Conservation (phyloP, 2,888 invertebrate species). For the Mythimna albipuncta region DNA sequence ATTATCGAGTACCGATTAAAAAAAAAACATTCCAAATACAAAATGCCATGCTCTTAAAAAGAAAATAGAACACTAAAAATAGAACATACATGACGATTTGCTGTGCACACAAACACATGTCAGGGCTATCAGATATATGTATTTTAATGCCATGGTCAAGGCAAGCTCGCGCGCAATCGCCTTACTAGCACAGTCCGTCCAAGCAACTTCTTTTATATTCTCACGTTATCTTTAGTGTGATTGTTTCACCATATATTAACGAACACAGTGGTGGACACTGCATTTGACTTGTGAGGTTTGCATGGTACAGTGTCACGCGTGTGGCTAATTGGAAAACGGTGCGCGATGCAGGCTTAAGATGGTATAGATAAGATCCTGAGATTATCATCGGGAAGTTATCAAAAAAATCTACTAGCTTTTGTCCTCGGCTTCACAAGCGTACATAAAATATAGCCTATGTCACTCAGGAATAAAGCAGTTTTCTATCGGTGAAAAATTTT, state of each 20-base stretch:
- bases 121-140: constrained; percentile 77
- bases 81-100: constrained; percentile 83
- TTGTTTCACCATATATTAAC: constrained; percentile 51
- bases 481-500: not conserved
- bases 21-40: not conserved
- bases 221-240: constrained; percentile 71
- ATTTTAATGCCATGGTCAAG: constrained; percentile 86
- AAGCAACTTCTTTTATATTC: constrained; percentile 81
- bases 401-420: not conserved
- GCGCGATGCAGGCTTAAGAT: constrained; percentile 27
- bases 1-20: not conserved
- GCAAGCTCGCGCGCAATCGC: constrained; percentile 79
- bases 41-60: constrained; percentile 18
- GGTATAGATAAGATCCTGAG: constrained; percentile 28
- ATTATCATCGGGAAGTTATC: not conserved
- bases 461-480: too few relatives aligned
- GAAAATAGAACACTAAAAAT: constrained; percentile 43
- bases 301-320: constrained; percentile 34
- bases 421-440: too few relatives aligned
- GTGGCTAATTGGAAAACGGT: constrained; percentile 45
- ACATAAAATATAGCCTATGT: too few relatives aligned
- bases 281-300: constrained; percentile 39
- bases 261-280: constrained; percentile 50
- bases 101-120: constrained; percentile 78
- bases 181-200: constrained; percentile 73